Evolutionary conservation across 2,888 invertebrate genomes (phyloP), one percentile per base, ranked within the genome.

Genomic region (Caenorhabditis imperialis): DNA sequence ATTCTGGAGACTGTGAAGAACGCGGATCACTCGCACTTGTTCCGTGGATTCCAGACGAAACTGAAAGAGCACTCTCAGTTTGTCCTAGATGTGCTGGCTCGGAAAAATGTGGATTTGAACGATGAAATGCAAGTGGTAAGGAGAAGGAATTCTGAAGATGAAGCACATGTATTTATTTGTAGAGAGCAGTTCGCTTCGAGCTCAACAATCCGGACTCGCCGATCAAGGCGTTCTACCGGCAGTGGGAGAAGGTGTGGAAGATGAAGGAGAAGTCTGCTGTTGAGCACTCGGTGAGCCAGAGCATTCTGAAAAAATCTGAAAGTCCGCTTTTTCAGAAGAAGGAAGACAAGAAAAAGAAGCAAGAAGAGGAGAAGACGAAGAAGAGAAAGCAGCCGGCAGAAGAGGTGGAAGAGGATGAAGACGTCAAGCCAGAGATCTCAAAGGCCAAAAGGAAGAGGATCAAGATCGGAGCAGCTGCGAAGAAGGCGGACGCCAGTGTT

Each of bases 201-300:
- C 72, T 82, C 61, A 81, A 77, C 45, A 67, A 75, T 30, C 75
- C 79, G 7, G 75, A 81, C 22, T 74, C 77, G 42, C 82, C 82
- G 18, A 61, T 82, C 37, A 74, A 76, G 2, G n/a, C 71, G 23
- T 82, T 73, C 69, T 80, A 82, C 47, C 40, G 80, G 12, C 75
- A 80, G 54, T 79, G 80, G 82, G 75, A 78, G 54, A 77, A 79
- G 48, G 76, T 77, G 18, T 82, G 82, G 82, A 82, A 82, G 73
- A 62, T 75, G 65, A 80, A 79, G 61, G 74, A 79, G 30, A 48
- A 58, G 37, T 42, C 70, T 30, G 55, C 53, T 4, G 2, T 50
- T 16, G 50, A 57, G 20, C 23, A 38, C 10, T 67, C 58, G 44
- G 75, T 75, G n/a, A 20, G 44, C 50, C 50, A n/a, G n/a, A n/a